Conservation (phyloP, 1,140 invertebrate species). For the Pomacea maculata region DNA sequence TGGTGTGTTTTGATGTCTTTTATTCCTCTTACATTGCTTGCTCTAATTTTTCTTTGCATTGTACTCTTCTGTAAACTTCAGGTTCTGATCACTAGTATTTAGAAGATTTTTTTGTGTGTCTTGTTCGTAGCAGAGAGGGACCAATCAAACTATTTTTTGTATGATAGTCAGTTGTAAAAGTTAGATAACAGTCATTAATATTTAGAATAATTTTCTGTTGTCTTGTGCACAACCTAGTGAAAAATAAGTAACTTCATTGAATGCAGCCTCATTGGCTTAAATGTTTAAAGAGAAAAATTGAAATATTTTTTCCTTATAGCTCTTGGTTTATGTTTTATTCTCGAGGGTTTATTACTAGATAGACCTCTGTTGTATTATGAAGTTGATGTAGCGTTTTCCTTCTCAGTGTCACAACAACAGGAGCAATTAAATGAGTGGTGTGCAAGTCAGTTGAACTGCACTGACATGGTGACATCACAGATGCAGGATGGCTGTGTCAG, state of each 20-base stretch:
- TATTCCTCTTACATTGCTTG: neutral
- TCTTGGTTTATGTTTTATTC: neutral
- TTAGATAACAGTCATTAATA: too few relatives aligned
- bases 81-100: neutral
- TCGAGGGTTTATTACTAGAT: neutral
- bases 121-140: too few relatives aligned
- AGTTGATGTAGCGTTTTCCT: neutral
- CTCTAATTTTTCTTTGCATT: neutral
- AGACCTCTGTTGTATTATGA: neutral
- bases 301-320: too few relatives aligned
- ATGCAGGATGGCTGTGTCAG: neutral
- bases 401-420: conserved; percentile 66
- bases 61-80: neutral
- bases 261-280: too few relatives aligned
- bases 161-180: too few relatives aligned
- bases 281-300: too few relatives aligned
- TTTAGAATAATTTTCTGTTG: too few relatives aligned
- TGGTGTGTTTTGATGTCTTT: conserved; percentile 25
- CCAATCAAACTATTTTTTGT: too few relatives aligned
- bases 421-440: conserved; percentile 66
- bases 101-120: too few relatives aligned
- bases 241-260: too few relatives aligned
- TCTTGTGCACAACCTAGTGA: too few relatives aligned
- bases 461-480: neutral
- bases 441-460: conserved; percentile 25